Evolutionary conservation across 2,888 invertebrate species (phyloP), one percentile per base, ranked within the genome.

Genomic region (Lysandra coridon): DNA sequence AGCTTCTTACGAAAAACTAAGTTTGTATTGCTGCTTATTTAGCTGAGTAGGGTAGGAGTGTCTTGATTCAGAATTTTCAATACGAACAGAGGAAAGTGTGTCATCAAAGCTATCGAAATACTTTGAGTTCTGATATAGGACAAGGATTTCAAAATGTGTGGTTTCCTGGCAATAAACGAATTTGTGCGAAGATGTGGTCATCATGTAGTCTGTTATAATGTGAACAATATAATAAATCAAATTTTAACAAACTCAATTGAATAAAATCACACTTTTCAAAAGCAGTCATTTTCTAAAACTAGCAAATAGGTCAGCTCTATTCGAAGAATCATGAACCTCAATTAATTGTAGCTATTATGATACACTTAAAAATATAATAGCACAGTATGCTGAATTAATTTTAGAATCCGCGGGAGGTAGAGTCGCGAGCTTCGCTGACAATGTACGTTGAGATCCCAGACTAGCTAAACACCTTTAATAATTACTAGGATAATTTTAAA

Each of bases 271-370:
- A 49, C 10, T 49, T 53, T 75, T 12, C 75, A 49, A 6, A 53
- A 49, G 23, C 53, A 49, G 53, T 30, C 6, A 53, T 17, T 30
- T 76, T 23, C 64, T 64, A 23, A 64, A 69, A 37, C 14, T 4
- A 69, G 14, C 69, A 69, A 69, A 69, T 37, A 69, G 69, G 69
- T 69, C 69, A 69, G 69, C 69, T 69, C 33, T 69, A 69, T 69
- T 69, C 69, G 5, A 69, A 69, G 69, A 69, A 69, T 69, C 69
- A 14, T 69, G 69, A 37, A 69, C 37, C 69, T 69, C 17, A 10
- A 69, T 69, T 69, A 69, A 69, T 69, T 69, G 69, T 17, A 17
- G 12, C 62, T 62, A 64, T 69, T 69, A 37, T 69, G 17, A 69
- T 69, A 37, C 33, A 69, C 30, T 69, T 5, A 69, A 69, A 69